phyloP scores from a whole-genome alignment of 1,140 invertebrate species.

The Lethrus apterus region DNA sequence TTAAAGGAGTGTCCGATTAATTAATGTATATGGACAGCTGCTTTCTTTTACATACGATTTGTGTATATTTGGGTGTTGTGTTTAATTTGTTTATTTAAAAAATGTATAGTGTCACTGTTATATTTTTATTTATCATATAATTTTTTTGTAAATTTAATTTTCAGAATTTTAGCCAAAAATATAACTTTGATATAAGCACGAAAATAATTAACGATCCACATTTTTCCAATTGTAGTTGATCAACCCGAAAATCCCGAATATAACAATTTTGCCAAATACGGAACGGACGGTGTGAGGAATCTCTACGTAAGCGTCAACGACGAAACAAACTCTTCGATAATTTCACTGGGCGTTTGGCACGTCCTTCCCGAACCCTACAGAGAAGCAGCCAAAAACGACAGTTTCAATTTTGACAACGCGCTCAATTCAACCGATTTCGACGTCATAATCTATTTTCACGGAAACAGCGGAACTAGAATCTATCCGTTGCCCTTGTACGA shows the following conservation, averaged over 20 bases:
- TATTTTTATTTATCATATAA: neutral
- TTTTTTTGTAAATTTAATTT: neutral
- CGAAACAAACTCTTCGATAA: conserved; percentile 1
- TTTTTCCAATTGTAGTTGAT: conserved; percentile 49
- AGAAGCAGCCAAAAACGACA: conserved; percentile 9
- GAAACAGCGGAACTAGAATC: conserved; percentile 29
- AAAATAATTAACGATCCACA: neutral
- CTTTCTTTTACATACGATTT: no score
- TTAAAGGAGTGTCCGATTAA: no score
- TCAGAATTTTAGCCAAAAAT: neutral
- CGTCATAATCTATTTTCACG: conserved; percentile 32
- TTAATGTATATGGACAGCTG: no score
- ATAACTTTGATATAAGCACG: neutral
- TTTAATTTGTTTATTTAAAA: neutral
- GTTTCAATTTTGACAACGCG: conserved; percentile 17
- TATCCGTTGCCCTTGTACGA: conserved; percentile 19
- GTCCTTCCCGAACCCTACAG: conserved; percentile 26
- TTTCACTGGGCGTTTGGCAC: conserved; percentile 30
- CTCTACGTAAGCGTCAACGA: conserved; percentile 25
- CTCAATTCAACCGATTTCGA: conserved; percentile 12
- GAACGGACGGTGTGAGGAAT: conserved; percentile 23
- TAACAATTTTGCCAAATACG: conserved; percentile 46
- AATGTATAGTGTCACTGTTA: neutral
- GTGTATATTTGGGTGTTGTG: no score
- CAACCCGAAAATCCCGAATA: conserved; percentile 55